These are phyloP conservation scores for Puntigrus tetrazona DNA, from an alignment of 2,113 vertebrate species.

Conservation along the genomic window DNA sequence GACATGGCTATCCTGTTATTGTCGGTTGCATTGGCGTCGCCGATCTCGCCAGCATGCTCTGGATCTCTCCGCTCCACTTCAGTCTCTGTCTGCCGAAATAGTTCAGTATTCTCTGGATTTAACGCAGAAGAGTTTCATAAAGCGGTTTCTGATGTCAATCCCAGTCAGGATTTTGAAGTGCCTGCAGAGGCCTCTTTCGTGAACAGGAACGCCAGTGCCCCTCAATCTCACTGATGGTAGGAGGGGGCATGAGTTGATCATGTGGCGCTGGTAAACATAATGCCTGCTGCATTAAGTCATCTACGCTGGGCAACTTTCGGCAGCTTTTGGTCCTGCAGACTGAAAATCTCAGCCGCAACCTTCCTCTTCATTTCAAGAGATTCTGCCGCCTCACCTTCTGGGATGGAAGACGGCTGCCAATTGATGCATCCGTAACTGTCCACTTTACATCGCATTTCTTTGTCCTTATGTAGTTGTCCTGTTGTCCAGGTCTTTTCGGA, in stretches of 20 bases:
- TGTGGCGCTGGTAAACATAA: slow-evolving; percentile 43
- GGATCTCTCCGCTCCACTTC: slow-evolving; percentile 21
- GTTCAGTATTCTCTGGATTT: slow-evolving; percentile 33
- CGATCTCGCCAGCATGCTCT: slow-evolving; percentile 8
- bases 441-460: slow-evolving; percentile 9
- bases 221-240: slow-evolving; percentile 27
- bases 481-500: not conserved
- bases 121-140: slow-evolving; percentile 1
- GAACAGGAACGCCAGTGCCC: slow-evolving; percentile 42
- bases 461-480: not conserved
- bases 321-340: slow-evolving; percentile 20
- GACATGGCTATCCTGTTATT: slow-evolving; percentile 11
- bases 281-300: slow-evolving; percentile 39
- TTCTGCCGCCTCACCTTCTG: slow-evolving; percentile 38
- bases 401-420: slow-evolving; percentile 38
- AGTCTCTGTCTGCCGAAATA: slow-evolving; percentile 33
- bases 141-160: slow-evolving; percentile 36
- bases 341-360: slow-evolving; percentile 36
- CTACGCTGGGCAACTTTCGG: slow-evolving; percentile 25
- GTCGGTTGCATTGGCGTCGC: not conserved
- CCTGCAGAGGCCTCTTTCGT: slow-evolving; percentile 36
- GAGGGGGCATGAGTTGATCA: slow-evolving; percentile 45
- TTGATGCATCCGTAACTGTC: slow-evolving; percentile 51
- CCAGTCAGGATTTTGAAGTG: slow-evolving; percentile 42
- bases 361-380: slow-evolving; percentile 44